Evolutionary conservation across 2,888 invertebrate genomes (phyloP).

Genomic region (Thymelicus sylvestris): DNA sequence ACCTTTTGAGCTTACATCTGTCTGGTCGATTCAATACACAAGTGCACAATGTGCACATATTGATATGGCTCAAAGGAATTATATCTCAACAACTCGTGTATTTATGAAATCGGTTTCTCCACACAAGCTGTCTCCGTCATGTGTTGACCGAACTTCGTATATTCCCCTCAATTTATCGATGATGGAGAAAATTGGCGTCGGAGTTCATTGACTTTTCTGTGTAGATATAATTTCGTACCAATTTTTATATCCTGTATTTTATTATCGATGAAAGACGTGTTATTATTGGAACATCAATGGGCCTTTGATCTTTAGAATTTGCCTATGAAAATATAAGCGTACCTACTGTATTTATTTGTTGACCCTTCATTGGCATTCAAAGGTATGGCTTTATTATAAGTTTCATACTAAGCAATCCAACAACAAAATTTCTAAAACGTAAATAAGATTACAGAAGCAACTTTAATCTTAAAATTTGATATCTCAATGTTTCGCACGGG

Average conservation of each 20-base stretch:
- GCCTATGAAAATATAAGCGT: background rate
- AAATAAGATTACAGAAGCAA: constrained; percentile 27
- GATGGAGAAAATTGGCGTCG: background rate
- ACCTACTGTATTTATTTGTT: background rate
- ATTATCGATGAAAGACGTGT: background rate
- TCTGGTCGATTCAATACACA: constrained; percentile 29
- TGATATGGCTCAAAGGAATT: background rate
- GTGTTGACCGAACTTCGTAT: background rate
- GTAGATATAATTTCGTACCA: background rate
- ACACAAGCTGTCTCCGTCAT: background rate
- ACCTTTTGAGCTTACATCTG: constrained; percentile 29
- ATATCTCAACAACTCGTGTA: background rate
- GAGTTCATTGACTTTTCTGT: background rate
- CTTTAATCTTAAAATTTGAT: constrained; percentile 31
- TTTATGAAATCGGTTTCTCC: constrained; percentile 12
- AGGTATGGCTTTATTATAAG: constrained; percentile 23
- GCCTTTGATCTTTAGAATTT: background rate
- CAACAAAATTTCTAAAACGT: constrained; percentile 18
- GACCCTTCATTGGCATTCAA: constrained; percentile 17
- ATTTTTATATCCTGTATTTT: background rate
- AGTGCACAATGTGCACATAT: constrained; percentile 15
- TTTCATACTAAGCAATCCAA: constrained; percentile 13
- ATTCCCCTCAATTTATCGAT: background rate
- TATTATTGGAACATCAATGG: background rate
- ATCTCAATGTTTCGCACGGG: constrained; percentile 11